phyloP scores from a whole-genome alignment of 2,113 vertebrate genomes.

The Dasyurus viverrinus region DNA sequence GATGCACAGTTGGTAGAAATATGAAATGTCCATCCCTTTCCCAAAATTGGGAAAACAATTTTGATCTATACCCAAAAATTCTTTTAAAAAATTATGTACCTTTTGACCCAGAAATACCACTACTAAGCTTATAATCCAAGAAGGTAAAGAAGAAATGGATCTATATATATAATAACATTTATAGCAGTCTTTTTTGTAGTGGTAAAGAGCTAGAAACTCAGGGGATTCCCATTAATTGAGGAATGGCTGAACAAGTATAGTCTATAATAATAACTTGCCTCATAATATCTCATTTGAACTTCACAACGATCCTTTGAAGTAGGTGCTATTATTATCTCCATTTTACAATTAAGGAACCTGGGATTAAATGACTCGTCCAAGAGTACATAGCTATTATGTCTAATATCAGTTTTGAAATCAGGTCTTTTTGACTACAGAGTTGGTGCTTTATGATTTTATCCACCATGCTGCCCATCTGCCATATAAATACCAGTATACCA shows the following conservation, averaged over 20 bases:
- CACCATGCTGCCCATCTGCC: background rate
- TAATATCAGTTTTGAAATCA: background rate
- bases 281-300: background rate
- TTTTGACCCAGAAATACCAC: background rate
- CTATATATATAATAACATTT: background rate
- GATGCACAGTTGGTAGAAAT: background rate
- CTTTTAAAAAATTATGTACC: background rate
- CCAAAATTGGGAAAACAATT: background rate
- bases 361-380: background rate
- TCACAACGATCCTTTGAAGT: background rate
- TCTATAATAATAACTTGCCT: background rate
- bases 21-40: background rate
- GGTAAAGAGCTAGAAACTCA: background rate
- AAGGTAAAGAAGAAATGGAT: background rate
- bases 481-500: background rate
- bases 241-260: background rate
- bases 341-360: background rate
- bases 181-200: background rate
- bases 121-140: background rate
- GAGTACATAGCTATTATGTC: background rate
- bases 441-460: background rate
- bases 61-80: background rate
- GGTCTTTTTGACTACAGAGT: background rate
- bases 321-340: background rate
- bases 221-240: background rate